Percentiles rank a stretch among this genome's conserved stretches.
phyloP scores from a whole-genome alignment of 2,797 vertebrate species.

The Helicolenus hilgendorfi region DNA sequence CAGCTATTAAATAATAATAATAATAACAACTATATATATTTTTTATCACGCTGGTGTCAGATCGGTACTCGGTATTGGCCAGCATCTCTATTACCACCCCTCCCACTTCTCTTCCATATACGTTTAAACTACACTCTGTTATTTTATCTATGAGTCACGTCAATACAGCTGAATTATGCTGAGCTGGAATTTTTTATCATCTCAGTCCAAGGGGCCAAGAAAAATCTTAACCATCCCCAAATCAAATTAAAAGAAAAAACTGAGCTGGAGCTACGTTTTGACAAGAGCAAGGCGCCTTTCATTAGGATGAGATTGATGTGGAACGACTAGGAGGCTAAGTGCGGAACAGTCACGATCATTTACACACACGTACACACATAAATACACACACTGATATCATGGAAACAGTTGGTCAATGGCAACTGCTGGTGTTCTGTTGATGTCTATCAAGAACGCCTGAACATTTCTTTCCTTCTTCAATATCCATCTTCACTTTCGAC shows the following conservation, averaged over 20 bases:
- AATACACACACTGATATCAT: slow-evolving; percentile 82
- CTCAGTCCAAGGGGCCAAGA: slow-evolving; percentile 60
- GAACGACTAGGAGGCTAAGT: slow-evolving; percentile 77
- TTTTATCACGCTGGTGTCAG: too few relatives aligned
- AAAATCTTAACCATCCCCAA: slow-evolving; percentile 76
- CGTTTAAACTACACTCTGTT: slow-evolving; percentile 43
- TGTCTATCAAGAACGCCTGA: slow-evolving; percentile 73
- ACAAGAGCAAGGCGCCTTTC: slow-evolving; percentile 82
- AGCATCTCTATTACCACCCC: not conserved
- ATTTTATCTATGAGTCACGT: slow-evolving; percentile 63
- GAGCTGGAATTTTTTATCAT: slow-evolving; percentile 71
- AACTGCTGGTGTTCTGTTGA: slow-evolving; percentile 60
- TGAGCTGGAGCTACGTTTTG: slow-evolving; percentile 69
- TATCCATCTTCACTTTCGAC: slow-evolving; percentile 74
- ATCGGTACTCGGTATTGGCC: too few relatives aligned
- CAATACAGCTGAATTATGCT: slow-evolving; percentile 51
- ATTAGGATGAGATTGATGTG: slow-evolving; percentile 85
- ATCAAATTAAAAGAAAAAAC: slow-evolving; percentile 82
- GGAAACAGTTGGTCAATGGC: slow-evolving; percentile 79
- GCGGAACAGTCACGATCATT: slow-evolving; percentile 78
- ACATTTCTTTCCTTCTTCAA: slow-evolving; percentile 65
- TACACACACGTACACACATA: slow-evolving; percentile 62
- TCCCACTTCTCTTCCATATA: not conserved
- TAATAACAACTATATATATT: too few relatives aligned
- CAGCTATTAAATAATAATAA: too few relatives aligned